Evolutionary conservation across 2,113 vertebrate genomes (phyloP).

Genomic region (Stictonetta naevosa): DNA sequence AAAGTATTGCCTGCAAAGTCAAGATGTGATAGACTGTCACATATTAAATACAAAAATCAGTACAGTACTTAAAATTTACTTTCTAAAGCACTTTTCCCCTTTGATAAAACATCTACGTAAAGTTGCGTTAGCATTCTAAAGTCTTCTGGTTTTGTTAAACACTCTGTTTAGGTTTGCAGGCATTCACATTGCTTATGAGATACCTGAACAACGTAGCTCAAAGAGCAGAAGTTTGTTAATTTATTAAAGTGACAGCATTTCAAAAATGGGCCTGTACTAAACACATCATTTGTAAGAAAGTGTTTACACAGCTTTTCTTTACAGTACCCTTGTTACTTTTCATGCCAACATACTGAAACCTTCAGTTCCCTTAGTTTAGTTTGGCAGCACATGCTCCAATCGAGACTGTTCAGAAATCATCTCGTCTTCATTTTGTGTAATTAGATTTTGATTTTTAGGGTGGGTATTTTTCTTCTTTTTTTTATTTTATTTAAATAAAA

Average conservation of each 20-base stretch:
- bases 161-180: neutral
- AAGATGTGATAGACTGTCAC: neutral
- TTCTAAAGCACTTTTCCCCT: neutral
- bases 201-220: neutral
- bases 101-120: neutral
- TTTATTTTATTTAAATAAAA: neutral
- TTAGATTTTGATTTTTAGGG: neutral
- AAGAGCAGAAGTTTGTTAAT: neutral
- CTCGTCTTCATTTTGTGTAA: neutral
- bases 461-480: neutral
- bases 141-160: neutral
- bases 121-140: neutral
- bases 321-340: neutral
- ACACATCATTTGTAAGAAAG: neutral
- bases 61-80: neutral
- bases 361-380: neutral
- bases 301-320: neutral
- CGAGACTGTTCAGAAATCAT: neutral
- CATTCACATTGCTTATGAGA: neutral
- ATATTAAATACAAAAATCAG: neutral
- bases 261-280: neutral
- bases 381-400: neutral
- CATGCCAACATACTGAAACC: rapidly evolving
- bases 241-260: neutral
- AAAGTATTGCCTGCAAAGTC: neutral